Evolutionary conservation across 2,797 vertebrate species (phyloP).

Genomic region (Australoheros facetus): DNA sequence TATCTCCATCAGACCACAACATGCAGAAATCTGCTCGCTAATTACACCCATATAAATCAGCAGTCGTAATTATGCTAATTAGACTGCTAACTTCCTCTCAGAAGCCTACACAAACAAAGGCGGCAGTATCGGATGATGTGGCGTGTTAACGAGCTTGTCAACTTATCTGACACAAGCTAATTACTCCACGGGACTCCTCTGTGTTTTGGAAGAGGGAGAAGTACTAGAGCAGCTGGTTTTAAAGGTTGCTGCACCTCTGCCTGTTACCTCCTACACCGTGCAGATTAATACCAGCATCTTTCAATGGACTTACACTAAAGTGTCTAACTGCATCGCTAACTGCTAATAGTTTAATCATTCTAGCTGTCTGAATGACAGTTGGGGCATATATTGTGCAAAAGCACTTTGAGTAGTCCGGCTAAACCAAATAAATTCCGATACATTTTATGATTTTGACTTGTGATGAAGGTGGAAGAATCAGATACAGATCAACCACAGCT

Average conservation of each 20-base stretch:
- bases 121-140: constrained; percentile 71
- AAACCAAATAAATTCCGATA: rapidly evolving
- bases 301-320: constrained; percentile 7
- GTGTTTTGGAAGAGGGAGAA: constrained; percentile 28
- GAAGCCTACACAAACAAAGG: constrained; percentile 81
- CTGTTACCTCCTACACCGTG: neutral
- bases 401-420: neutral
- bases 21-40: constrained; percentile 65
- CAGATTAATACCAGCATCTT: neutral
- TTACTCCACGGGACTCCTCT: constrained; percentile 67
- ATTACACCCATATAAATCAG: constrained; percentile 81
- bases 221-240: constrained; percentile 19
- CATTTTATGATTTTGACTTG: rapidly evolving
- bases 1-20: constrained; percentile 59
- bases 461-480: neutral
- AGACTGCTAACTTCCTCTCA: constrained; percentile 78
- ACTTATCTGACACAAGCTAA: constrained; percentile 79
- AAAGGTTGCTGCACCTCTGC: constrained; percentile 20
- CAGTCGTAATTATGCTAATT: constrained; percentile 83
- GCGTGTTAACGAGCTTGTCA: constrained; percentile 81
- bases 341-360: neutral
- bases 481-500: neutral
- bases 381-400: neutral
- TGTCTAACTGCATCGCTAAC: neutral
- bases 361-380: neutral